Conservation (phyloP, 2,113 vertebrate species). For the Hyla sarda region DNA sequence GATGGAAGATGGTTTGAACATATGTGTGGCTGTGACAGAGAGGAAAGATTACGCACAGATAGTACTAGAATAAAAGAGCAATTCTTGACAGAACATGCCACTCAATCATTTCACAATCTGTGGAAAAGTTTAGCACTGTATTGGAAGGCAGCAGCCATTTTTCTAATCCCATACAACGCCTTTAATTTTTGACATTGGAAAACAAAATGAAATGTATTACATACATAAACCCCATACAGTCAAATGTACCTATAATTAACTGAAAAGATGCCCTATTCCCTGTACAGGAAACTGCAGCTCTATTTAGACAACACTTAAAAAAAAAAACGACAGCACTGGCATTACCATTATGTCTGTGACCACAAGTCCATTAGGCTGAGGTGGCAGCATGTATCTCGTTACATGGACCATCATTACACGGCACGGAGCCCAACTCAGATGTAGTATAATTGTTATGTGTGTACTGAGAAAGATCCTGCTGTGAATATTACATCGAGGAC, state of each 20-base stretch:
- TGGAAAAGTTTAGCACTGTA: no score
- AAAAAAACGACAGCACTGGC: neutral
- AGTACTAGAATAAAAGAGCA: no score
- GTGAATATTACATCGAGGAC: neutral
- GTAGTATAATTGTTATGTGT: neutral
- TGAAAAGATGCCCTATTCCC: neutral
- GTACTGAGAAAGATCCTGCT: neutral
- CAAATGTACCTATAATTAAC: neutral
- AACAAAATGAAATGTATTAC: neutral
- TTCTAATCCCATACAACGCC: no score
- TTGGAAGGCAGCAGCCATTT: no score
- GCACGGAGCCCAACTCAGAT: conserved; percentile 1
- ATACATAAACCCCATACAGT: neutral
- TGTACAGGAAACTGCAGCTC: conserved; percentile 15
- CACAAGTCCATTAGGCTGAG: conserved; percentile 49
- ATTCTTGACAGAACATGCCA: no score
- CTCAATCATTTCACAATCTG: no score
- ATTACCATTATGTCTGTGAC: conserved; percentile 43
- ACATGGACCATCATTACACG: conserved; percentile 36
- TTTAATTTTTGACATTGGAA: neutral
- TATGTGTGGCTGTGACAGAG: no score
- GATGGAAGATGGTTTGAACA: no score
- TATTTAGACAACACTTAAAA: conserved; percentile 43
- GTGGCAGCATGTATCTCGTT: conserved; percentile 37
- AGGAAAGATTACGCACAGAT: no score